phyloP scores from a whole-genome alignment of 2,113 vertebrate species.

The Daboia siamensis region DNA sequence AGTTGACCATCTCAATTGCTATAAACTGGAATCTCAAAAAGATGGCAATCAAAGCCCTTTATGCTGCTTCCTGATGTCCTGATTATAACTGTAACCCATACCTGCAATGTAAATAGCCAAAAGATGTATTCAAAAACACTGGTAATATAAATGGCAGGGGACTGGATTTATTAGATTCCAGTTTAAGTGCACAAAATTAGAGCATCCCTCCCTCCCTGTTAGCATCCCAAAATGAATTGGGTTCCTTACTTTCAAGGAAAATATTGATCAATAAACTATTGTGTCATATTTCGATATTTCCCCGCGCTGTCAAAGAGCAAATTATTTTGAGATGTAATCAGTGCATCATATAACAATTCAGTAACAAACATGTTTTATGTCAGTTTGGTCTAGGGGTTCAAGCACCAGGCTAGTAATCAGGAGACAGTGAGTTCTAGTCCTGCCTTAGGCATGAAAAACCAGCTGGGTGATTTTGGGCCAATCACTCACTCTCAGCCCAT shows the following conservation, averaged over 20 bases:
- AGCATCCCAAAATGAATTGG: background rate
- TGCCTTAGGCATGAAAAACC: too few species aligned
- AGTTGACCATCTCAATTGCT: background rate
- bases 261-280: background rate
- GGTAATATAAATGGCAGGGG: background rate
- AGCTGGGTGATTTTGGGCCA: too few species aligned
- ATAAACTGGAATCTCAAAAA: background rate
- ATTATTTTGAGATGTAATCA: background rate
- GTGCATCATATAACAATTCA: background rate
- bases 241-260: background rate
- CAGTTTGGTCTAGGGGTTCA: too few species aligned
- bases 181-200: background rate
- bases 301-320: background rate
- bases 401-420: too few species aligned
- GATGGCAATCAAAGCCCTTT: background rate
- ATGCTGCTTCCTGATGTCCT: background rate
- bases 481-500: too few species aligned
- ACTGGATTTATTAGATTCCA: background rate
- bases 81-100: background rate
- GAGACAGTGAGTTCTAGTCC: too few species aligned
- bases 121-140: background rate
- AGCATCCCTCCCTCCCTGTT: background rate
- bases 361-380: background rate
- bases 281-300: background rate
- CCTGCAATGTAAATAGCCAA: background rate